These are phyloP conservation scores for Nicator chloris DNA, from an alignment of 2,113 vertebrate genomes.

Conservation along the genomic window DNA sequence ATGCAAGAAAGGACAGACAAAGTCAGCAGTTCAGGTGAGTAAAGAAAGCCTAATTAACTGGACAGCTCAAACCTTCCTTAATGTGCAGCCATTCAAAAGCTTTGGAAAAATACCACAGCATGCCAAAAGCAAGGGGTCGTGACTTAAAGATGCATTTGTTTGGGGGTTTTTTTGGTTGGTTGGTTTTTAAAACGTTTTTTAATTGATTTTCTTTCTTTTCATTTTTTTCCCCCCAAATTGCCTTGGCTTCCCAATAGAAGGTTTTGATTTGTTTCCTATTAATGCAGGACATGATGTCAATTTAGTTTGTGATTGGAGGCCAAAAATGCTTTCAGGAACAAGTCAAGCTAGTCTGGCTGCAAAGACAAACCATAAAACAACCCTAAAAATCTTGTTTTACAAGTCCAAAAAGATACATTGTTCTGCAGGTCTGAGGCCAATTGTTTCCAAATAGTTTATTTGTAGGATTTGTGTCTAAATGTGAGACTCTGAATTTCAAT, in stretches of 20 bases:
- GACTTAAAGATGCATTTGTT: conserved; percentile 59
- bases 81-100: conserved; percentile 68
- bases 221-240: background rate
- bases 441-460: conserved; percentile 13
- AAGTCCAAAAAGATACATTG: conserved; percentile 80
- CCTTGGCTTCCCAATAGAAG: conserved; percentile 18
- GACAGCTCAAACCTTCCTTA: conserved; percentile 65
- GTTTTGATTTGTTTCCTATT: conserved; percentile 10
- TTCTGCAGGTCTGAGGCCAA: conserved; percentile 75
- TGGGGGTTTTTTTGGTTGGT: background rate
- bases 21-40: conserved; percentile 74
- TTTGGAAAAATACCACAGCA: conserved; percentile 48
- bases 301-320: conserved; percentile 45
- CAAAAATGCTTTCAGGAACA: conserved; percentile 60
- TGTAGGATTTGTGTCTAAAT: conserved; percentile 24
- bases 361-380: conserved; percentile 42
- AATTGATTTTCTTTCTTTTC: background rate
- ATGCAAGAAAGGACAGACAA: conserved; percentile 75
- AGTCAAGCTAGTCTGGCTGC: conserved; percentile 47
- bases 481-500: conserved; percentile 42
- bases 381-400: conserved; percentile 51
- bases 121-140: conserved; percentile 55
- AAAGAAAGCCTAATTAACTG: conserved; percentile 63
- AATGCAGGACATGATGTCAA: conserved; percentile 46
- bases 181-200: background rate